Base-by-base conservation (phyloP, 2,888 invertebrate genomes). In the Pseudococcus viburni region DNA sequence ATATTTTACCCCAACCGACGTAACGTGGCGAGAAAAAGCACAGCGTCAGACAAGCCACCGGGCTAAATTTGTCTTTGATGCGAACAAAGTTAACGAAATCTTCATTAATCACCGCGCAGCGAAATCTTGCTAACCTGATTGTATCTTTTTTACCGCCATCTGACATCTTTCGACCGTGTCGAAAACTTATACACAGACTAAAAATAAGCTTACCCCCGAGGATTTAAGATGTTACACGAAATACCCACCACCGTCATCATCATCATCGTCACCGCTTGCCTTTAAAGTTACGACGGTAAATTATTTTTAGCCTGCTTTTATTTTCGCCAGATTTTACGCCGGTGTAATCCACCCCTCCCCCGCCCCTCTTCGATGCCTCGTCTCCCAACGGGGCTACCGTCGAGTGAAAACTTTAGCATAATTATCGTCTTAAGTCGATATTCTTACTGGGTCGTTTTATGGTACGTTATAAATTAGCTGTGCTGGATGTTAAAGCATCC, bases 51-150 rank as follows among this genome's bases (percentile, higher is more conserved):
- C 5, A n/a, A 1, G 59, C n/a, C n/a, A 59, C 4, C 15, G n/a
- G n/a, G 64, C 64, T 42, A 83, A 83, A 83, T 83, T 83, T 46
- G 46, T 83, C 80, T 83, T 83, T 83, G 46, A 83, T 83, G 15
- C 80, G 80, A 83, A 46, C 22, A 83, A 83, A 83, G 42, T 83
- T 46, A 11, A 22, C 19, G 46, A 1, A 46, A 46, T 83, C 42
- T 83, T 83, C 80, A 83, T 83, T 83, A 83, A 83, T 83, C 80
- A 83, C 46, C 19, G 33, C 80, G 15, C 46, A 11, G 80, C 33
- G 33, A 64, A 64, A 73, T 73, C 33, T 73, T 73, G 17, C 73
- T 33, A 73, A 73, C 73, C 73, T 33, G 73, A 73, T 73, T 73
- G 73, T 73, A 73, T 73, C 73, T 73, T 73, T 73, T 73, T 73